A percentile compares a stretch with the other conserved stretches of the same genome.
phyloP scores from a whole-genome alignment of 1,140 invertebrate genomes.

The Ladona fulva region DNA sequence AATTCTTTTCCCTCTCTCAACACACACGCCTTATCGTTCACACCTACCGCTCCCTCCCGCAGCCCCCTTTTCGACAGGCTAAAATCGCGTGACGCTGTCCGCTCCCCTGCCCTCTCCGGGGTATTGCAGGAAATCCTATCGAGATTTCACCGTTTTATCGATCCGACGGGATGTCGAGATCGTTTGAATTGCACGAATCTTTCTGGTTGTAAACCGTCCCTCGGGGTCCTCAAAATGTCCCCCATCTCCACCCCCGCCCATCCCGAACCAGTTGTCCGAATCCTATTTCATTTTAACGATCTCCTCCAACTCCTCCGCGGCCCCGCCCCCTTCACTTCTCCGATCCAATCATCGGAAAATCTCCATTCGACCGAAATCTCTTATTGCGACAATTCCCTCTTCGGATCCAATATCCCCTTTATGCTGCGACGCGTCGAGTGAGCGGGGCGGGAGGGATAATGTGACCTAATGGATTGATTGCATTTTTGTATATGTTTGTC shows the following conservation, averaged over 20 bases:
- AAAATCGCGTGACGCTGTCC: not conserved
- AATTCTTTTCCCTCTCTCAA: too few relatives aligned
- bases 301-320: not conserved
- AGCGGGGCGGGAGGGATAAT: not conserved
- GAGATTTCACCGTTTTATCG: not conserved
- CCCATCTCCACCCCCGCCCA: not conserved
- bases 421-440: not conserved
- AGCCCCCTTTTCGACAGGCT: not conserved
- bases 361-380: not conserved
- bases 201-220: not conserved
- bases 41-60: not conserved
- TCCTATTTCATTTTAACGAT: slow-evolving; percentile 3
- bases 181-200: not conserved
- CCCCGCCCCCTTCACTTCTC: not conserved
- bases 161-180: not conserved
- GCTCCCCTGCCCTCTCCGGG: not conserved
- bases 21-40: too few relatives aligned
- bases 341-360: not conserved
- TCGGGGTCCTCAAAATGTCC: not conserved
- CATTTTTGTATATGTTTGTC: not conserved
- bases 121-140: not conserved
- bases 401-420: not conserved
- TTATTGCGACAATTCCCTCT: slow-evolving; percentile 4
- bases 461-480: not conserved
- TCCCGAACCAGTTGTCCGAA: not conserved